Base-by-base conservation (phyloP, 2,113 vertebrate genomes). In the Peromyscus californicus region DNA sequence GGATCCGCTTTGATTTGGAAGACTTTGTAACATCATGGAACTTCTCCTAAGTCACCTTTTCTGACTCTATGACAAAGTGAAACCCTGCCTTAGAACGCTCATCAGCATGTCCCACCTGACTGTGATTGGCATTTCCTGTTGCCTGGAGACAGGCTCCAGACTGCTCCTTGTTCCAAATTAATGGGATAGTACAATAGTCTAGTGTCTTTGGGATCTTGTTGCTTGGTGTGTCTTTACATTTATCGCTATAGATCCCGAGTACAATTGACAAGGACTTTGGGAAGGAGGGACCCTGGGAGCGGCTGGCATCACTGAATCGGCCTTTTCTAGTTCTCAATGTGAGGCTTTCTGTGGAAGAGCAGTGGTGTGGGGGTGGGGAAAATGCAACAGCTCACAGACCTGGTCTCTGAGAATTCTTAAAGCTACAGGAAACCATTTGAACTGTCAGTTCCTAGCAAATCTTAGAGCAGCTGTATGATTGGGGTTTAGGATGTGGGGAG, bases 191-290 rank as follows among this genome's bases (percentile, higher is more conserved):
- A 97, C 98, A 98, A 97, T 96, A 97, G 97, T 96, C 98, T 97
- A 98, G 97, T 98, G 98, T 98, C 96, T 98, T 96, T 92, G 94
- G 94, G 93, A 97, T 97, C 98, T 93, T 82, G 90, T 89, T 89
- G 96, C 97, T 98, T 95, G 98, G n/a, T 96, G 94, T 97, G 98
- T 96, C 97, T 98, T 98, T 98, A 98, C 98, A 98, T 98, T 98
- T 98, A 98, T 98, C 98, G 95, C 98, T 98, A 98, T 98, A 98
- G 98, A 98, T 98, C 94, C 0, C 3, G 97, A 91, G 79, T 92
- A 99, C 98, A 99, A 99, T 98, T 94, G 0, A 99, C 98, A 99
- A 99, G 98, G 98, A 96, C 98, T 98, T 98, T 97, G 97, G 98
- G 97, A 97, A 97, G 92, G 98, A 98, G 98, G 98, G 17, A 98